Evolutionary conservation across 2,797 vertebrate genomes (phyloP), one percentile per base, ranked within the genome.

Genomic region (Microctenopoma steveboyesi): DNA sequence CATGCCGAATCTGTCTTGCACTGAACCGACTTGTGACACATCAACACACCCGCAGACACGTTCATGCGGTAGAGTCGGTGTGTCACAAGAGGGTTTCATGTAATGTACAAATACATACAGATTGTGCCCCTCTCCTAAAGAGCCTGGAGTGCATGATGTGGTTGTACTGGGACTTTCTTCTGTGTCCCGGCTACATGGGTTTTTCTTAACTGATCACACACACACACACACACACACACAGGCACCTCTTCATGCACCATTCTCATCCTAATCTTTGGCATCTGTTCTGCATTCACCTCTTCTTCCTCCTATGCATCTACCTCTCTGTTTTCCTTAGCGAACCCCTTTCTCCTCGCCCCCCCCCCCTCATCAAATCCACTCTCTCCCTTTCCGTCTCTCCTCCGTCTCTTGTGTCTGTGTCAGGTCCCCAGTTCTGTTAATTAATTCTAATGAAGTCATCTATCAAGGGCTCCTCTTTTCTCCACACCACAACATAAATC

Each of bases 381-480:
- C 27, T 66, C 69, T 74, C 59, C 74, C 59, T 61, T 48, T 68
- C 47, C 52, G 69, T 73, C 79, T 78, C 69, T 66, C 55, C 72
- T 67, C 74, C 22, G 27, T 60, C 86, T 86, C 72, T 58, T 62
- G 72, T 66, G 81, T 84, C 88, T 88, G 75, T 79, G 83, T 78
- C 59, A 47, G 82, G 79, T 87, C 88, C 80, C 85, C 65, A 74
- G 69, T 79, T 72, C 84, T 84, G 76, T 89, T 94, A 93, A 94
- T 94, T 94, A 92, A 93, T 94, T 92, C 89, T 93, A 94, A 94
- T 91, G 90, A 94, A 93, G 78, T 74, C 85, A 83, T 92, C 88
- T 90, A 93, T 93, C 89, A 90, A 88, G 89, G 88, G 84, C 91
- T 90, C 86, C 86, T 89, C 79, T 88, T 92, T 88, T 82, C 88